A percentile compares a stretch with the other conserved stretches of the same genome.
These are phyloP conservation scores for Goniozus legneri DNA, from an alignment of 1,140 invertebrate genomes.

Conservation along the genomic window DNA sequence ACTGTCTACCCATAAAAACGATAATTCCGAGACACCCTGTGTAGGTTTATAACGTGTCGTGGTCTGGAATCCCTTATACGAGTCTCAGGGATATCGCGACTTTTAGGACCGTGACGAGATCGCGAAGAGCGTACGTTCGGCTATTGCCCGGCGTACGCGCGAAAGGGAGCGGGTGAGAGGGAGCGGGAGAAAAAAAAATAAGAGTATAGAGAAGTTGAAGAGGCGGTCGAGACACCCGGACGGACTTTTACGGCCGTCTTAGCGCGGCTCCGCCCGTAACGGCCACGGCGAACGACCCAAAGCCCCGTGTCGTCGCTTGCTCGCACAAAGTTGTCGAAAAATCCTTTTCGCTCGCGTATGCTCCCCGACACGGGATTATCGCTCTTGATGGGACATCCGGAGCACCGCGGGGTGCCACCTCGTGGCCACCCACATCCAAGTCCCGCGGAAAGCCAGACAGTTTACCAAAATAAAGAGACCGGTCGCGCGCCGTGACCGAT, in stretches of 20 bases:
- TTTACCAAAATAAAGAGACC: too few relatives aligned
- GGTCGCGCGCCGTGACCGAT: neutral
- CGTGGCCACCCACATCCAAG: conserved; percentile 9
- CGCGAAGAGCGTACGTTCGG: conserved; percentile 4
- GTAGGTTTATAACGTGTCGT: too few relatives aligned
- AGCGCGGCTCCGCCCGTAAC: conserved; percentile 32
- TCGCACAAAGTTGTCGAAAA: conserved; percentile 33
- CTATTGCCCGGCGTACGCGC: too few relatives aligned
- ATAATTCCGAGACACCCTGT: too few relatives aligned
- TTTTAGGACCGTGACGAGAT: conserved; percentile 24
- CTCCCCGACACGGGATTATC: conserved; percentile 30
- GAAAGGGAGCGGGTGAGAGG: too few relatives aligned
- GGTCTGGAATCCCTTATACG: too few relatives aligned
- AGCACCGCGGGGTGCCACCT: conserved; percentile 6
- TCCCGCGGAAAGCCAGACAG: neutral
- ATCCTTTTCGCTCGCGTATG: too few relatives aligned
- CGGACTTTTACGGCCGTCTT: conserved; percentile 39
- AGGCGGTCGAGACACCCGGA: conserved; percentile 32
- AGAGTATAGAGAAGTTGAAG: too few relatives aligned
- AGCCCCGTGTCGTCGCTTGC: conserved; percentile 24
- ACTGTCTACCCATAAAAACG: too few relatives aligned
- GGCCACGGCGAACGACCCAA: conserved; percentile 15
- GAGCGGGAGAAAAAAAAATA: too few relatives aligned
- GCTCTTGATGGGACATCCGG: conserved; percentile 19
- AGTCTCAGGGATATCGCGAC: too few relatives aligned